Percentiles rank a stretch among this genome's conserved stretches.
phyloP scores from a whole-genome alignment of 2,113 vertebrate genomes.

The Bos taurus region ARS-UCD2.0 NC_037330.1:95985001-95985500 shows the following conservation, averaged over 20 bases:
- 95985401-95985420: constrained; percentile 85
- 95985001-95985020: background rate
- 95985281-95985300: constrained; percentile 90
- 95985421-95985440: constrained; percentile 37
- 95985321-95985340: constrained; percentile 87
- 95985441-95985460: constrained; percentile 48
- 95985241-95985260: constrained; percentile 82
- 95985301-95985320: constrained; percentile 90
- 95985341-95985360: constrained; percentile 87
- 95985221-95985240: constrained; percentile 60
- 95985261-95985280: constrained; percentile 87
- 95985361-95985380: constrained; percentile 80
- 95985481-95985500: background rate
- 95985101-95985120: background rate
- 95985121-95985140: background rate
- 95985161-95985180: background rate
- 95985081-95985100: background rate
- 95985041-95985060: background rate
- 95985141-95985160: background rate
- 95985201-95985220: constrained; percentile 13
- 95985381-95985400: constrained; percentile 82
- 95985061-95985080: background rate
- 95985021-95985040: background rate
- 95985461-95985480: background rate
- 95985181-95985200: background rate